These are phyloP conservation scores for Hydrozoanthus gracilis DNA, from an alignment of 92 coral and sea anemone species.

Conservation along the genomic window DNA sequence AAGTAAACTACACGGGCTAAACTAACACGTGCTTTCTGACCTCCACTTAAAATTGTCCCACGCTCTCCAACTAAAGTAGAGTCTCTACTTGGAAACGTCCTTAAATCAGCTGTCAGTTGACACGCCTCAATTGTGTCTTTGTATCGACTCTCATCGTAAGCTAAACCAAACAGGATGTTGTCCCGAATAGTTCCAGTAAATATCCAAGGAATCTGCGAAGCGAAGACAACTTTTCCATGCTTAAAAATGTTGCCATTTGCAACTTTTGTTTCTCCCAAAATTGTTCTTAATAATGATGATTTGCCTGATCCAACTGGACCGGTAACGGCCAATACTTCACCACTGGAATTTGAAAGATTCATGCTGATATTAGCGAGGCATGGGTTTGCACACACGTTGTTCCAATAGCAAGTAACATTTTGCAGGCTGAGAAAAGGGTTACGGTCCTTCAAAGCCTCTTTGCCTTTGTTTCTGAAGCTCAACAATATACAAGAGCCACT, in stretches of 20 bases:
- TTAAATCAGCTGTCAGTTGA: slow-evolving; percentile 26
- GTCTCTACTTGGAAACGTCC: slow-evolving; percentile 17
- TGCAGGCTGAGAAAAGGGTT: background rate
- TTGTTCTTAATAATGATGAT: slow-evolving; percentile 33
- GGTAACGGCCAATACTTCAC: slow-evolving; percentile 28
- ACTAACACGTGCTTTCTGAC: slow-evolving; percentile 44
- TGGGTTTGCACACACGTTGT: background rate
- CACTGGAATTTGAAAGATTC: slow-evolving; percentile 11
- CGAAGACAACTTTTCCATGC: slow-evolving; percentile 26
- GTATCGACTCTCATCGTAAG: slow-evolving; percentile 29
- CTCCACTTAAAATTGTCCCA: slow-evolving; percentile 43
- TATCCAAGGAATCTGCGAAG: slow-evolving; percentile 41
- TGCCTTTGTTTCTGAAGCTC: background rate
- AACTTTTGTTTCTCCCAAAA: slow-evolving; percentile 37
- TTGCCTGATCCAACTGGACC: slow-evolving; percentile 47
- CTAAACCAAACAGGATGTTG: slow-evolving; percentile 35
- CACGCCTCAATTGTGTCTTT: slow-evolving; percentile 34
- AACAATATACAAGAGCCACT: background rate
- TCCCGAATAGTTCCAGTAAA: slow-evolving; percentile 45
- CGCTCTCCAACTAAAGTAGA: slow-evolving; percentile 37
- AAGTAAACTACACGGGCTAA: slow-evolving; percentile 40
- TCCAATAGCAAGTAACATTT: slow-evolving; percentile 37
- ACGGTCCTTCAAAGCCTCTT: background rate
- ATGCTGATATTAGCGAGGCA: slow-evolving; percentile 27
- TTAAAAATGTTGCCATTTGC: slow-evolving; percentile 16